Conservation (phyloP, 1,140 invertebrate genomes). For the Chrysopa pallens region DNA sequence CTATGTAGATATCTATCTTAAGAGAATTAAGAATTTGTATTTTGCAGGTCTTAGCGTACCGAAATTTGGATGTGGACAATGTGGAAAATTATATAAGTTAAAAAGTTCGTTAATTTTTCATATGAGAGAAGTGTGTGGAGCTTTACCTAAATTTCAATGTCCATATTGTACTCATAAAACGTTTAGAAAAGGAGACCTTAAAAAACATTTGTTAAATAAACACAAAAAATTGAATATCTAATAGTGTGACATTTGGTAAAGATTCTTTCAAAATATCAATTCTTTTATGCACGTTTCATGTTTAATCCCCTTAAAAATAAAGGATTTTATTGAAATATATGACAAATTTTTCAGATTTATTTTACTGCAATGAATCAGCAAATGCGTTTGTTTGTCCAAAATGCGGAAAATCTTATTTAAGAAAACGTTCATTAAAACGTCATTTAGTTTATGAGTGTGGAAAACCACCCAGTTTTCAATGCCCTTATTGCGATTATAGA, state of each 20-base stretch:
- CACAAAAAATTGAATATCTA: not conserved
- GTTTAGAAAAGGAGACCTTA: not conserved
- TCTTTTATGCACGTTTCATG: too few species aligned
- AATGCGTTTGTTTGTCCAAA: slow-evolving; percentile 20
- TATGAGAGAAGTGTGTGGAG: slow-evolving; percentile 22
- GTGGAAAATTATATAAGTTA: slow-evolving; percentile 36
- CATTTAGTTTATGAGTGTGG: slow-evolving; percentile 32
- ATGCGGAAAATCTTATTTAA: slow-evolving; percentile 36
- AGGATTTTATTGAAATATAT: too few species aligned
- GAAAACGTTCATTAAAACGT: slow-evolving; percentile 29
- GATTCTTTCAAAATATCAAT: not conserved
- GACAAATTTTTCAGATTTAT: too few species aligned
- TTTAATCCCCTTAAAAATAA: too few species aligned
- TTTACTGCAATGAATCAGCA: too few species aligned
- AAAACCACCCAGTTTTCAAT: slow-evolving; percentile 16
- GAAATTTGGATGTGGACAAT: slow-evolving; percentile 12
- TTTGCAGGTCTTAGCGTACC: too few species aligned
- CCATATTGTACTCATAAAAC: slow-evolving; percentile 1
- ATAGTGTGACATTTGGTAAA: not conserved
- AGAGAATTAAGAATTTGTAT: too few species aligned
- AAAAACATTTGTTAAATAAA: not conserved
- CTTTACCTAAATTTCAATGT: slow-evolving; percentile 8
- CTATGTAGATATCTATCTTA: too few species aligned
- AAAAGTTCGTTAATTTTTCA: slow-evolving; percentile 39
- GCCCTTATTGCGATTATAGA: too few species aligned